These are phyloP conservation scores for Pollachius pollachius DNA, from an alignment of 2,113 vertebrate species.

Conservation along the genomic window DNA sequence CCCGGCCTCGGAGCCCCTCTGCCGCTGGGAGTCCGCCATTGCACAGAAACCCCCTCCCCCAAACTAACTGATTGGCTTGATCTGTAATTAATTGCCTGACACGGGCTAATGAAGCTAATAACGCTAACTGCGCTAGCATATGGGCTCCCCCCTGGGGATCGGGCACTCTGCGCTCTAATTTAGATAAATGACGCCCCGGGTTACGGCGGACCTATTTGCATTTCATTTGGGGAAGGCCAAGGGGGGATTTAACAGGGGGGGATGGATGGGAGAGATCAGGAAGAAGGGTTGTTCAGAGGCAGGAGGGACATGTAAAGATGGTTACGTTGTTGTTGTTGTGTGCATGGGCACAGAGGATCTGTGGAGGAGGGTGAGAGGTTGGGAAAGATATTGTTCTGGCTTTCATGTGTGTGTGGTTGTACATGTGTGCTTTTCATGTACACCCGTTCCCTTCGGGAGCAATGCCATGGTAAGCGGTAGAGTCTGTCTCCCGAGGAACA, in stretches of 20 bases:
- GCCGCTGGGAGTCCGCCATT: too few relatives aligned
- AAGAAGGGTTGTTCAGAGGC: conserved; percentile 18
- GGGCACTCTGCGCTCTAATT: conserved; percentile 60
- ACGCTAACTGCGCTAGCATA: conserved; percentile 69
- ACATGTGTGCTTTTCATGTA: too few relatives aligned
- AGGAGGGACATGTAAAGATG: conserved; percentile 27
- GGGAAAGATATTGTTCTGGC: conserved; percentile 15
- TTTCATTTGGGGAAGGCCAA: conserved; percentile 58
- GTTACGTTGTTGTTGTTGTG: not conserved
- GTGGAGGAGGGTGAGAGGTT: conserved; percentile 6
- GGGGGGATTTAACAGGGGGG: conserved; percentile 23
- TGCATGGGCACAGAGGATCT: not conserved
- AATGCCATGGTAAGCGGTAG: too few relatives aligned
- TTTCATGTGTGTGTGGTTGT: not conserved
- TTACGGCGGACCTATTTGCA: conserved; percentile 64
- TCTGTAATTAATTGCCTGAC: conserved; percentile 72
- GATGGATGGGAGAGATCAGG: conserved; percentile 47
- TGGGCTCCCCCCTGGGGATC: conserved; percentile 62
- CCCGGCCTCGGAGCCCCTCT: too few relatives aligned
- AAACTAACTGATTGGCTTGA: conserved; percentile 61
- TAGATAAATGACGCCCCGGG: conserved; percentile 72
- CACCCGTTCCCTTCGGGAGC: too few relatives aligned
- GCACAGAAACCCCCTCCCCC: not conserved
- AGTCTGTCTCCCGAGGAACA: too few relatives aligned
- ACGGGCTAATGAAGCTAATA: conserved; percentile 69